A percentile compares a stretch with the other conserved stretches of the same genome.
Evolutionary conservation across 2,797 vertebrate species (phyloP).

Genomic region (Cyprinella venusta): DNA sequence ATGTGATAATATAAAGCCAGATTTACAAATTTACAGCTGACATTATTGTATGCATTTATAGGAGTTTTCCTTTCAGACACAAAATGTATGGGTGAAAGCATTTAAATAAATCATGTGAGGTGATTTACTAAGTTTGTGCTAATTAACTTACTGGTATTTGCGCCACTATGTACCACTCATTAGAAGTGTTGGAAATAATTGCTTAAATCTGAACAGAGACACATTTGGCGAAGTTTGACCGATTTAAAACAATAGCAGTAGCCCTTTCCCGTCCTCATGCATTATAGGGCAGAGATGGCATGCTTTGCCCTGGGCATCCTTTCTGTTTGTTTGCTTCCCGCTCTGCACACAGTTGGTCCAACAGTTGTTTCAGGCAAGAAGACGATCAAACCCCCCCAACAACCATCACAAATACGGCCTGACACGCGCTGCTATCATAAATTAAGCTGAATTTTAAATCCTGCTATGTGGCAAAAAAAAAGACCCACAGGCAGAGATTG

Average conservation of each 20-base stretch:
- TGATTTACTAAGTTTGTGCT: no score
- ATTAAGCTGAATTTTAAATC: slow-evolving; percentile 43
- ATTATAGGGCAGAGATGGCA: slow-evolving; percentile 74
- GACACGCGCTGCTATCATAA: slow-evolving; percentile 74
- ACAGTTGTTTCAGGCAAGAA: slow-evolving; percentile 72
- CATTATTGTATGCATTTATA: no score
- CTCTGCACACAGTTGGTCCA: slow-evolving; percentile 55
- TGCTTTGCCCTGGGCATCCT: slow-evolving; percentile 64
- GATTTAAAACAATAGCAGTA: slow-evolving; percentile 54
- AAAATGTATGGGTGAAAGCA: no score
- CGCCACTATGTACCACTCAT: no score
- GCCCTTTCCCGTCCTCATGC: slow-evolving; percentile 54
- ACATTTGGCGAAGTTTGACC: slow-evolving; percentile 8
- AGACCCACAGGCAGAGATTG: slow-evolving; percentile 1
- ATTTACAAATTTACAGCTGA: no score
- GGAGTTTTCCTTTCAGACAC: no score
- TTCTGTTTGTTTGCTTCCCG: slow-evolving; percentile 48
- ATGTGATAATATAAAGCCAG: no score
- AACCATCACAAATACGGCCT: slow-evolving; percentile 62
- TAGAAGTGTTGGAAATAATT: not conserved
- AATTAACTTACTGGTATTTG: no score
- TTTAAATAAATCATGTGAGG: no score
- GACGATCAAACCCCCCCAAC: slow-evolving; percentile 67
- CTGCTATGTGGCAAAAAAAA: slow-evolving; percentile 14
- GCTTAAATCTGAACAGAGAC: not conserved